Percentiles rank a stretch among this genome's conserved stretches.
Evolutionary conservation across 2,888 invertebrate species (phyloP).

Genomic region (Lobophora halterata): DNA sequence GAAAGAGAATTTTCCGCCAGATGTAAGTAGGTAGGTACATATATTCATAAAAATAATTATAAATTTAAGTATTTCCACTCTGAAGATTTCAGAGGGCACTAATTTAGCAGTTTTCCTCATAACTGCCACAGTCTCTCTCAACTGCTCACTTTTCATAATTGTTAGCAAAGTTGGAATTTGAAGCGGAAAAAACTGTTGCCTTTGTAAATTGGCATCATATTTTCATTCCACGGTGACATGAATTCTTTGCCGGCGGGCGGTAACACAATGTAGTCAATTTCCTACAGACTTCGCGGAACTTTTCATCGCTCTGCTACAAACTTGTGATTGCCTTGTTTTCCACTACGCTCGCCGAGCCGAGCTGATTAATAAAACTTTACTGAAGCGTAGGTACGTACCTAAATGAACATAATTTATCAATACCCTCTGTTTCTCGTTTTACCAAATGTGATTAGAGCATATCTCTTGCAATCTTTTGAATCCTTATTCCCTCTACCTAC

Average conservation of each 20-base stretch:
- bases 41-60: slow-evolving; percentile 19
- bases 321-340: slow-evolving; percentile 71
- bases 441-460: not conserved
- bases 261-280: slow-evolving; percentile 70
- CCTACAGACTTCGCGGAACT: slow-evolving; percentile 51
- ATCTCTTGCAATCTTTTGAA: too few relatives aligned
- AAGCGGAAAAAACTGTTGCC: slow-evolving; percentile 39
- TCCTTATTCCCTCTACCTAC: too few relatives aligned
- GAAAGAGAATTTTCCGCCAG: slow-evolving; percentile 3
- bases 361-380: slow-evolving; percentile 60
- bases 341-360: slow-evolving; percentile 52
- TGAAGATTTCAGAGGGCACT: slow-evolving; percentile 13
- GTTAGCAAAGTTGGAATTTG: slow-evolving; percentile 24
- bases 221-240: slow-evolving; percentile 38
- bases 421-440: not conserved
- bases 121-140: slow-evolving; percentile 19
- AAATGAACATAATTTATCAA: slow-evolving; percentile 19
- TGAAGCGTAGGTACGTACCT: slow-evolving; percentile 29
- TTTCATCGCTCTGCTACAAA: slow-evolving; percentile 55
- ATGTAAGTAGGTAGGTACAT: slow-evolving; percentile 5
- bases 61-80: slow-evolving; percentile 16
- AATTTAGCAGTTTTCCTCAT: slow-evolving; percentile 16
- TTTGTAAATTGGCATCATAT: slow-evolving; percentile 39
- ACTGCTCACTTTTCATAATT: slow-evolving; percentile 37
- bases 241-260: slow-evolving; percentile 29